Evolutionary conservation across 2,797 vertebrate genomes (phyloP).

Genomic region (Microtus californicus): DNA sequence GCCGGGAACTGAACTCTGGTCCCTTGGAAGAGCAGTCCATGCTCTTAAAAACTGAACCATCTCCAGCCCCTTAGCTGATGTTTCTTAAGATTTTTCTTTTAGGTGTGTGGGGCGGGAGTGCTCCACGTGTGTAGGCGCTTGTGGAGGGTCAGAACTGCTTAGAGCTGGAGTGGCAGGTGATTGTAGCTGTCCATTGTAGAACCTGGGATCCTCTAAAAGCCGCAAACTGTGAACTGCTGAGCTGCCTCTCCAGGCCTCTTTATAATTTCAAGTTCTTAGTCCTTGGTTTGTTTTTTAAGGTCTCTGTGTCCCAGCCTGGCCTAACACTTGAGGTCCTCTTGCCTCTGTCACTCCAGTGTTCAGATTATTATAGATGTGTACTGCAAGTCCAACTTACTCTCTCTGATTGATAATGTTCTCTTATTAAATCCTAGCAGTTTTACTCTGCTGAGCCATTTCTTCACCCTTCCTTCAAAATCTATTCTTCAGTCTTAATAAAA

Average conservation of each 20-base stretch:
- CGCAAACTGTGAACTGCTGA: neutral
- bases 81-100: neutral
- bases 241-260: neutral
- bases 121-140: neutral
- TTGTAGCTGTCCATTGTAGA: too few species aligned
- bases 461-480: neutral
- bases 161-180: neutral
- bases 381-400: neutral
- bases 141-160: neutral
- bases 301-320: neutral
- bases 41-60: neutral
- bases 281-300: neutral
- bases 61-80: neutral
- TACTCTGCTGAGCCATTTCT: neutral
- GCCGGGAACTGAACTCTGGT: neutral
- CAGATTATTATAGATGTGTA: neutral
- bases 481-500: slow-evolving; percentile 63
- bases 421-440: slow-evolving; percentile 45
- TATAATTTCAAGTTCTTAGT: neutral
- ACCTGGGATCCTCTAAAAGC: neutral
- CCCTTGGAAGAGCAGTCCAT: neutral
- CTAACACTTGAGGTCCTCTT: neutral
- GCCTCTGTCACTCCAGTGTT: neutral
- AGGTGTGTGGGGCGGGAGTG: too few species aligned
- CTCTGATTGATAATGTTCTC: neutral